These are phyloP conservation scores for Nomada ruficornis DNA, from an alignment of 2,888 invertebrate species.

Conservation along the genomic window DNA sequence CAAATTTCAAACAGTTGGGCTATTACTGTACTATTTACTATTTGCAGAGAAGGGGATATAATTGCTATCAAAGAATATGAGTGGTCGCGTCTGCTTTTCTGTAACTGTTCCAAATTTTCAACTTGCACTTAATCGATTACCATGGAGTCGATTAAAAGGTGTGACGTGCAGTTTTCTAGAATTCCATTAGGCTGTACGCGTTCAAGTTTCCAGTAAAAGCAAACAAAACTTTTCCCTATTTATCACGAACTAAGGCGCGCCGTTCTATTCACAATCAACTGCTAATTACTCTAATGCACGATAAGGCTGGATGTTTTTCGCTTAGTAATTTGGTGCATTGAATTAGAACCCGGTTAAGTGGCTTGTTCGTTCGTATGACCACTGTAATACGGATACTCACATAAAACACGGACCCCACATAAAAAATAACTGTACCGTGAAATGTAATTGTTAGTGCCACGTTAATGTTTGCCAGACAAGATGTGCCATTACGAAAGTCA, in stretches of 20 bases:
- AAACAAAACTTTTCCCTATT: conserved; percentile 25
- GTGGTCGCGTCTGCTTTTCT: too few species aligned
- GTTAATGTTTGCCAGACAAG: not conserved
- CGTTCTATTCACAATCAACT: conserved; percentile 36
- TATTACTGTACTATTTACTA: too few species aligned
- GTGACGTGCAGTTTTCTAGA: not conserved
- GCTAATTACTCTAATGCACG: conserved; percentile 61
- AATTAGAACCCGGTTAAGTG: conserved; percentile 57
- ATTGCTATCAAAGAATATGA: too few species aligned
- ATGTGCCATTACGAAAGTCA: not conserved
- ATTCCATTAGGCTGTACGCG: not conserved
- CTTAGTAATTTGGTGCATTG: conserved; percentile 33
- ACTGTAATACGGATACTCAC: conserved; percentile 9
- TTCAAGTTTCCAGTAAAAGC: not conserved
- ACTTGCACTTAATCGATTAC: not conserved
- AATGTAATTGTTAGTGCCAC: conserved; percentile 4
- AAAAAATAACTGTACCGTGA: conserved; percentile 15
- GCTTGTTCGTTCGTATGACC: conserved; percentile 6
- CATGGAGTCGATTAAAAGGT: too few species aligned
- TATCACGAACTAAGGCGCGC: conserved; percentile 43
- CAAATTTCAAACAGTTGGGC: too few species aligned
- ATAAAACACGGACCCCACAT: conserved; percentile 29
- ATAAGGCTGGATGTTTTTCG: conserved; percentile 48
- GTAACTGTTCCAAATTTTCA: not conserved
- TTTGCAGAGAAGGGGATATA: too few species aligned